These are phyloP conservation scores for Rhodophaea formosa DNA, from an alignment of 2,888 invertebrate genomes.

Conservation along the genomic window DNA sequence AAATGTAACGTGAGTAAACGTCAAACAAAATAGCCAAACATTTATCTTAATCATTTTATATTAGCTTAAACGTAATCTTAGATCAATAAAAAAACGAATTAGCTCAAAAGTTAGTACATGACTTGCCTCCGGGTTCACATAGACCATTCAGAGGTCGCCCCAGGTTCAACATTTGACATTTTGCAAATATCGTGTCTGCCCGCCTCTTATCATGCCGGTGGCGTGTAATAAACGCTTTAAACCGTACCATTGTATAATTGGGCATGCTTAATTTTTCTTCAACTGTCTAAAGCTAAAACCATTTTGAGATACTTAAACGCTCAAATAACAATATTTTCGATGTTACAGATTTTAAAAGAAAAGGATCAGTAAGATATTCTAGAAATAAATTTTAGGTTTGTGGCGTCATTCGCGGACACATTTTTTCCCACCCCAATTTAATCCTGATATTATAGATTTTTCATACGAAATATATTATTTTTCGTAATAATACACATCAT, in stretches of 20 bases:
- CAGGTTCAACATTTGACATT: conserved; percentile 16
- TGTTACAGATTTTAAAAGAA: no score
- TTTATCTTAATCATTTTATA: not conserved
- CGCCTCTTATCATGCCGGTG: conserved; percentile 13
- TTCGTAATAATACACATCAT: no score
- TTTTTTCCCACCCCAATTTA: no score
- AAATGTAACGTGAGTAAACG: not conserved
- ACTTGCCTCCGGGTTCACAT: not conserved
- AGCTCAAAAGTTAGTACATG: not conserved
- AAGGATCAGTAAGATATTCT: no score
- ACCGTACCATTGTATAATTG: not conserved
- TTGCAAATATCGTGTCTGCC: conserved; percentile 13
- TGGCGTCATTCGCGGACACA: no score
- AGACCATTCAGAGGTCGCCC: conserved; percentile 4
- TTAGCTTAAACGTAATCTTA: not conserved
- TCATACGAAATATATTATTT: no score
- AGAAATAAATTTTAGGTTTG: no score
- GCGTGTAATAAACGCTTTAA: not conserved
- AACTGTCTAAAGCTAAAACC: no score
- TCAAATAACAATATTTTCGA: no score
- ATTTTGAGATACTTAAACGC: no score
- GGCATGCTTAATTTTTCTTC: no score
- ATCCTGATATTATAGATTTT: no score
- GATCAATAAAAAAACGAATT: not conserved
- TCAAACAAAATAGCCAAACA: not conserved